Conservation (phyloP, 2,113 vertebrate genomes). For the Pteruthius melanotis region DNA sequence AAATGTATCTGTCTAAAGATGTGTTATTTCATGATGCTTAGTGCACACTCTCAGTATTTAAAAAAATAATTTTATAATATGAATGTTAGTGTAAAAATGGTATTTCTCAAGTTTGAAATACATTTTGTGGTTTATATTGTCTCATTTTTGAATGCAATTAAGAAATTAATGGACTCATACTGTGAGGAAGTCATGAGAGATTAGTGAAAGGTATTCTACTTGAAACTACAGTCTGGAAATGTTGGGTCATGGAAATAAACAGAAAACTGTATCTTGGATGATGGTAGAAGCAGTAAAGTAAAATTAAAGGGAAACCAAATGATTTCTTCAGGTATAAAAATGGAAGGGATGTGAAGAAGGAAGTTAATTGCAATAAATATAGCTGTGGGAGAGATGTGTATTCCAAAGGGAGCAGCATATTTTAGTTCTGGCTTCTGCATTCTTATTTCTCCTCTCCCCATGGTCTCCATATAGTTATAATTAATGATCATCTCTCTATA, state of each 20-base stretch:
- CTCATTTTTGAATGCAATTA: conserved; percentile 7
- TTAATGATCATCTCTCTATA: conserved; percentile 19
- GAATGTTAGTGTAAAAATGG: not conserved
- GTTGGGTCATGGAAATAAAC: not conserved
- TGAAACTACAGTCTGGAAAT: not conserved
- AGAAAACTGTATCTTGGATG: not conserved
- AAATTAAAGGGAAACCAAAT: conserved; percentile 11
- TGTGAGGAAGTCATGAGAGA: not conserved
- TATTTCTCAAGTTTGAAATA: conserved; percentile 28
- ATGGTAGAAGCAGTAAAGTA: not conserved
- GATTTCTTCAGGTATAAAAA: conserved; percentile 40
- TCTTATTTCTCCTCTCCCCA: not conserved
- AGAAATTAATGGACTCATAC: not conserved
- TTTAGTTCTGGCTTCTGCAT: conserved; percentile 10
- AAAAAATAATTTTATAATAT: not conserved
- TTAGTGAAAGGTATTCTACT: not conserved
- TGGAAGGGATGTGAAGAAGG: conserved; percentile 22
- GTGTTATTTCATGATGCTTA: not conserved
- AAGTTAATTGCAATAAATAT: conserved; percentile 62
- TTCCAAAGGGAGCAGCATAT: conserved; percentile 15
- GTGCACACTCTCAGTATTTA: not conserved
- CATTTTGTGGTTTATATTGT: not conserved
- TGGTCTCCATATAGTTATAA: not conserved
- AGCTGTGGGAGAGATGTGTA: conserved; percentile 19
- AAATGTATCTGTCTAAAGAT: not conserved